Conservation (phyloP, 2,888 invertebrate species). For the Polymixis flavicincta region DNA sequence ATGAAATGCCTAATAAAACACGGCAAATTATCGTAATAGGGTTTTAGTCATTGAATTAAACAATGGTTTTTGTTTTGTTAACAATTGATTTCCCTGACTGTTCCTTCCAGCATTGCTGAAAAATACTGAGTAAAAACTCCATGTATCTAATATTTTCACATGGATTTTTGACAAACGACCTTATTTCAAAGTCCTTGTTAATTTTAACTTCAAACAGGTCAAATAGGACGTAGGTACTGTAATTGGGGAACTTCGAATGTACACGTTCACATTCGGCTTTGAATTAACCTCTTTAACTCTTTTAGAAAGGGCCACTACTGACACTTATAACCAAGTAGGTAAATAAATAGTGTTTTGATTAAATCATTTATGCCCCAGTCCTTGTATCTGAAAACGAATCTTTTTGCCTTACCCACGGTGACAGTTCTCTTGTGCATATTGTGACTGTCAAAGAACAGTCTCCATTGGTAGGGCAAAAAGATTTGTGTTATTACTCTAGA, state of each 20-base stretch:
- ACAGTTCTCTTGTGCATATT: background rate
- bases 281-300: conserved; percentile 42
- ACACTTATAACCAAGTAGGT: conserved; percentile 1
- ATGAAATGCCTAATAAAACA: background rate
- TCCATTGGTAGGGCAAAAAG: too few relatives aligned
- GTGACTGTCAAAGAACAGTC: background rate
- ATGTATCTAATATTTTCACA: background rate
- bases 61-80: too few relatives aligned
- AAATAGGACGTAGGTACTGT: conserved; percentile 7
- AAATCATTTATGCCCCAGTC: background rate
- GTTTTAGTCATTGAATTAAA: too few relatives aligned
- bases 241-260: conserved; percentile 42
- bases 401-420: background rate
- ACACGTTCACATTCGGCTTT: conserved; percentile 27
- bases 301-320: conserved; percentile 9
- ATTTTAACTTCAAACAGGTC: conserved; percentile 34
- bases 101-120: background rate
- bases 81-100: background rate
- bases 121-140: background rate
- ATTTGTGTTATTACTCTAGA: too few relatives aligned
- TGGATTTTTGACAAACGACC: conserved; percentile 1
- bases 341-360: conserved; percentile 31
- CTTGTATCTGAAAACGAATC: background rate
- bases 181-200: conserved; percentile 23
- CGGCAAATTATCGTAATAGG: background rate